Conservation (phyloP, 1,140 invertebrate genomes). For the Pseudobourletiella spinata region DNA sequence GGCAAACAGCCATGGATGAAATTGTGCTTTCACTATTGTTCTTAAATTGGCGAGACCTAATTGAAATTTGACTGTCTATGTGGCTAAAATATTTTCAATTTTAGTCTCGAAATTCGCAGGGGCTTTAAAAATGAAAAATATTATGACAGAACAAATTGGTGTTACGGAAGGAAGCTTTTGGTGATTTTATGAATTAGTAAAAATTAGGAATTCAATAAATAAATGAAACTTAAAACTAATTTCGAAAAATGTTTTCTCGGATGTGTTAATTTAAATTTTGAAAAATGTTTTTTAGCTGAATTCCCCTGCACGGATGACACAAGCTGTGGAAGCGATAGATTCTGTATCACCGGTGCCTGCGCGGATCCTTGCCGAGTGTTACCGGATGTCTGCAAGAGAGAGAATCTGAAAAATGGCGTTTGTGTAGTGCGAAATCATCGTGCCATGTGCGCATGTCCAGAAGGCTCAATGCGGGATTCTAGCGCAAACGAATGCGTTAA, state of each 20-base stretch:
- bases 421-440: slow-evolving; percentile 37
- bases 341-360: slow-evolving; percentile 37
- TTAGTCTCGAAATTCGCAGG: background rate
- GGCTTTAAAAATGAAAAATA: background rate
- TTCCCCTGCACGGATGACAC: slow-evolving; percentile 32
- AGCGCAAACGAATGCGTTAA: slow-evolving; percentile 30
- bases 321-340: slow-evolving; percentile 32
- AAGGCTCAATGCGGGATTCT: slow-evolving; percentile 28
- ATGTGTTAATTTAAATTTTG: background rate
- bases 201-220: too few species aligned
- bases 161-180: too few species aligned
- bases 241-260: background rate
- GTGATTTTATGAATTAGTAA: too few species aligned
- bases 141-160: background rate
- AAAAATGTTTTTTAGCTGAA: slow-evolving; percentile 28
- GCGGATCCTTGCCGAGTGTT: slow-evolving; percentile 38
- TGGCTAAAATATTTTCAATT: too few species aligned
- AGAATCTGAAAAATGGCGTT: slow-evolving; percentile 30
- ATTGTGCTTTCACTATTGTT: too few species aligned
- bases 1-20: too few species aligned
- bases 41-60: too few species aligned
- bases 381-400: slow-evolving; percentile 31
- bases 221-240: background rate
- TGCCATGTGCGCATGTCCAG: slow-evolving; percentile 36
- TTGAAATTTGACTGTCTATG: too few species aligned